Base-by-base conservation (phyloP, 2,797 vertebrate genomes). In the Enteromius anoplus region DNA sequence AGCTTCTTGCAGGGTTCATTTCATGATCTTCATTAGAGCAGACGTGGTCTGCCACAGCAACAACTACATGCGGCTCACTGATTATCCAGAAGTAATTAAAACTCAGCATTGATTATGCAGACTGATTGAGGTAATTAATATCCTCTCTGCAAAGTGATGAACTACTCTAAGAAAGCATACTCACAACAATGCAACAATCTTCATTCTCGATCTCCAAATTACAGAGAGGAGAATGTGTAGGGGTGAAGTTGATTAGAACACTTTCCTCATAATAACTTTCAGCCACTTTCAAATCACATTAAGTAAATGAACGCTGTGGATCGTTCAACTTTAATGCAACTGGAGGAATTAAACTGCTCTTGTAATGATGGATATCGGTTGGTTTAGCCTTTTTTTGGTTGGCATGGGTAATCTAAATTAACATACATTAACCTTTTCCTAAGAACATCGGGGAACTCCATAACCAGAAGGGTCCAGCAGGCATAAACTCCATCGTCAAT, bases 361-460 rank as follows among this genome's bases (percentile, higher is more conserved):
- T 66, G 58, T 32, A 65, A 66, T 82, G 47, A 58, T 71, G 80
- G 68, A 72, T 66, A 66, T 80, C 15, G n/a, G 37, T 64, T 34
- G 60, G 51, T 60, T 85, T 78, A 64, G 73, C 7, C 23, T 37
- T 70, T 77, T 49, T 75, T 69, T 10, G 55, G 29, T 53, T 55
- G 69, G 60, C 60, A 26, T 51, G 66, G 58, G 40, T 69, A 78
- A 84, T 77, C 83, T 82, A 60, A 65, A 85, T 85, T 85, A 70
- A 66, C 86, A 85, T 85, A 71, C 71, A 85, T 83, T 82, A 85
- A 87, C 86, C 80, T 87, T 87, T 82, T 7, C n/a, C 64, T 26
- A 60, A 75, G 77, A 80, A 75, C 80, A 34, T 71, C 53, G 55
- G 70, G 69, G 80, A 69, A 80, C 29, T 84, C 12, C 26, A 26